These are phyloP conservation scores for Prochilodus magdalenae DNA, from an alignment of 2,113 vertebrate genomes.

Conservation along the genomic window DNA sequence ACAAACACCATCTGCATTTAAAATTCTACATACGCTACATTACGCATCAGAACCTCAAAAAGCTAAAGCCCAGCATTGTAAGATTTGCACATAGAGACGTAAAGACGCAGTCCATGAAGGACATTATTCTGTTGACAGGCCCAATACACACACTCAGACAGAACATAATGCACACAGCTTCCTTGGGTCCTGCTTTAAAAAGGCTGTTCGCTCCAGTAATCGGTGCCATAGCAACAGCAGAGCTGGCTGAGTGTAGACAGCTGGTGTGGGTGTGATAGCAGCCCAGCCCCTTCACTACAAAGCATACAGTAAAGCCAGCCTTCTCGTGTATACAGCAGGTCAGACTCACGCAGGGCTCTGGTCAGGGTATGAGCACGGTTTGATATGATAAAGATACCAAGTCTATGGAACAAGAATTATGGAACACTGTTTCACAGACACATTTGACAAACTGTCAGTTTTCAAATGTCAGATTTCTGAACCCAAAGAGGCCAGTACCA, in stretches of 20 bases:
- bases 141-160: background rate
- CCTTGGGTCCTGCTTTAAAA: constrained; percentile 21
- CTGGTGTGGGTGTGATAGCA: constrained; percentile 4
- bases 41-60: background rate
- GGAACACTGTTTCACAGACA: too few relatives aligned
- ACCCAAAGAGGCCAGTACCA: too few relatives aligned
- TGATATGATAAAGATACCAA: too few relatives aligned
- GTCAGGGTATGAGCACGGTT: too few relatives aligned
- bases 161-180: constrained; percentile 6
- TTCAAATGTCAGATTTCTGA: too few relatives aligned
- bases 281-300: background rate
- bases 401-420: too few relatives aligned
- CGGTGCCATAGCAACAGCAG: constrained; percentile 38
- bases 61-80: background rate
- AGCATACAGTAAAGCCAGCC: background rate
- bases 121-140: background rate
- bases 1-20: constrained; percentile 4
- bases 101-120: background rate
- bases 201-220: constrained; percentile 25
- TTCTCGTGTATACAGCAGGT: background rate
- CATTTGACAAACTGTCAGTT: too few relatives aligned
- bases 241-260: constrained; percentile 16
- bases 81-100: background rate
- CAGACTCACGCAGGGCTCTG: background rate
- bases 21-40: background rate